These are phyloP conservation scores for Myotis findleyi DNA, from an alignment of 2,797 vertebrate species.

Conservation along the genomic window DNA sequence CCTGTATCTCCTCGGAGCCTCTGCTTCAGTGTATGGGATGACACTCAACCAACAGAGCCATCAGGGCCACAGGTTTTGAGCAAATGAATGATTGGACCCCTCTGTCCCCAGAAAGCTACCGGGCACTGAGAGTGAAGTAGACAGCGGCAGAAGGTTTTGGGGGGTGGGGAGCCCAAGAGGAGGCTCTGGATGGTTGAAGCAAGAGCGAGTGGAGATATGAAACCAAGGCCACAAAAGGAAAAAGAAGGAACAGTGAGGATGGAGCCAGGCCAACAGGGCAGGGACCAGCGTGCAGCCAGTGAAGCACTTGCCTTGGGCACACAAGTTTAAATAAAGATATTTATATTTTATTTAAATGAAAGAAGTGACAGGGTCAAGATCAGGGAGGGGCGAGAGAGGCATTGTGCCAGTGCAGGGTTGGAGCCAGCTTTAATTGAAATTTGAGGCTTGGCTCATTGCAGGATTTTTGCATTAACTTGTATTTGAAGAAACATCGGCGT, in stretches of 20 bases:
- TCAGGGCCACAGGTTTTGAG: not conserved
- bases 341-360: not conserved
- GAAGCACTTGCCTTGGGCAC: not conserved
- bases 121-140: not conserved
- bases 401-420: accelerated
- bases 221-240: not conserved
- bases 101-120: not conserved
- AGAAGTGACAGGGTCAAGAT: not conserved
- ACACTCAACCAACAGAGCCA: not conserved
- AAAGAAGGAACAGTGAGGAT: not conserved
- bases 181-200: not conserved
- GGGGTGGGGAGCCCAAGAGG: not conserved
- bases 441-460: not conserved
- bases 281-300: not conserved
- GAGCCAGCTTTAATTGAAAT: not conserved
- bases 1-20: not conserved
- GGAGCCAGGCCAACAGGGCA: not conserved
- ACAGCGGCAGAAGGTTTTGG: too few species aligned
- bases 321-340: not conserved
- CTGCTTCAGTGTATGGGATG: not conserved
- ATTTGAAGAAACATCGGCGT: not conserved
- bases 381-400: not conserved
- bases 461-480: not conserved
- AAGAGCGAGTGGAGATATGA: not conserved
- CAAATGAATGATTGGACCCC: not conserved